Base-by-base conservation (phyloP, 1,140 invertebrate species). In the Hycleus phaleratus region DNA sequence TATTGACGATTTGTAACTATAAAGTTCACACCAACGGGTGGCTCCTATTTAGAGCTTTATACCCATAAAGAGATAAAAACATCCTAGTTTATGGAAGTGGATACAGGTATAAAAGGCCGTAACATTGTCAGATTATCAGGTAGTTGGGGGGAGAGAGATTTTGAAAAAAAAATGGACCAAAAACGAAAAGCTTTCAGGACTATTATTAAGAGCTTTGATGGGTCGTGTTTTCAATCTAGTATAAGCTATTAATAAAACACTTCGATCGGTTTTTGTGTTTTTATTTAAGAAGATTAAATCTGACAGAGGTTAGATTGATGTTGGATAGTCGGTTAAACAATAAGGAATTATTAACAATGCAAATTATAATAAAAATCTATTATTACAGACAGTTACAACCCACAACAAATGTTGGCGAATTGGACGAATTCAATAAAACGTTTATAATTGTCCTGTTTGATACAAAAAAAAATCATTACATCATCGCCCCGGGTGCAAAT, bases 391-490 rank as follows among this genome's bases (percentile, higher is more conserved):
- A 38, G n/a, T 8, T 24, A 45, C 38, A 56, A 49, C 55, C 55
- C 59, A 57, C 59, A 54, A 56, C 59, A 61, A 61, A 61, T 61
- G 59, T 61, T 56, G 53, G 26, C 44, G 51, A 42, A 45, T 5
- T 47, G 47, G 43, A 39, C 42, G 49, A 55, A 60, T 54, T 60
- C 46, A 60, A 56, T 61, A 57, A 61, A 61, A 61, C 59, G 32
- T 32, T 32, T 32, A 47, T 61, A 61, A 61, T 57, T 61, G 59
- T 42, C 40, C 46, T 56, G 59, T 61, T 61, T 43, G 4, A 32
- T 32, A 32, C 7, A 32, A 32, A 32, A 57, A 61, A 61, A 61
- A 61, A 61, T 61, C 59, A 61, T 61, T 61, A 61, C 59, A 56
- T 56, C 48, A 46, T 46, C 49, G 51, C 59, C 50, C 44, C 38